These are phyloP conservation scores for Oscheius sp. DNA, from an alignment of 2,888 invertebrate genomes.

Conservation along the genomic window DNA sequence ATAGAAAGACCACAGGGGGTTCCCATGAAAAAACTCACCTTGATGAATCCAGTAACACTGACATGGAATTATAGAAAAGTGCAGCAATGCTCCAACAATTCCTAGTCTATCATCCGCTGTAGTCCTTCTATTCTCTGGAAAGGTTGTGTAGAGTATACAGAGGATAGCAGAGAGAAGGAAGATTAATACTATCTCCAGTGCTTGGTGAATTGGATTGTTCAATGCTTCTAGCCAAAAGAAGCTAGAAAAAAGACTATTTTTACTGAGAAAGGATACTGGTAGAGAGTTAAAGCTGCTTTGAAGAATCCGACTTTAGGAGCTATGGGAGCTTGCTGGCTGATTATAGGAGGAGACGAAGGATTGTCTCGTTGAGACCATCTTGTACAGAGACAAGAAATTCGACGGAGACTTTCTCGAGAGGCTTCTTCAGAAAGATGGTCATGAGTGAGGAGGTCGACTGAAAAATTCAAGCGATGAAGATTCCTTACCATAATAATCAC, in stretches of 20 bases:
- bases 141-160: conserved; percentile 73
- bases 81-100: conserved; percentile 83
- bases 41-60: conserved; percentile 1
- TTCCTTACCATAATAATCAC: conserved; percentile 83
- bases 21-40: not conserved
- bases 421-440: conserved; percentile 93
- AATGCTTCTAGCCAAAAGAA: not conserved
- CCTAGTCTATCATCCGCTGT: conserved; percentile 77
- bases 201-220: not conserved
- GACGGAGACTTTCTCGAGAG: conserved; percentile 89
- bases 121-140: conserved; percentile 40
- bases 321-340: not conserved
- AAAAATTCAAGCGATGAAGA: conserved; percentile 58
- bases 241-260: not conserved
- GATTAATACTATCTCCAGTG: not conserved
- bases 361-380: conserved; percentile 73
- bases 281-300: conserved; percentile 2
- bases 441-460: conserved; percentile 90
- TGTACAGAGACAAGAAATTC: conserved; percentile 88
- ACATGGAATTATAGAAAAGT: conserved; percentile 81
- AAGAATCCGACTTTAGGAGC: not conserved
- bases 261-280: not conserved
- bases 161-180: conserved; percentile 80
- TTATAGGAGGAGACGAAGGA: not conserved
- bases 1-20: too few relatives aligned